Conservation (phyloP, 2,113 vertebrate genomes). For the Balaenoptera acutorostrata region DNA sequence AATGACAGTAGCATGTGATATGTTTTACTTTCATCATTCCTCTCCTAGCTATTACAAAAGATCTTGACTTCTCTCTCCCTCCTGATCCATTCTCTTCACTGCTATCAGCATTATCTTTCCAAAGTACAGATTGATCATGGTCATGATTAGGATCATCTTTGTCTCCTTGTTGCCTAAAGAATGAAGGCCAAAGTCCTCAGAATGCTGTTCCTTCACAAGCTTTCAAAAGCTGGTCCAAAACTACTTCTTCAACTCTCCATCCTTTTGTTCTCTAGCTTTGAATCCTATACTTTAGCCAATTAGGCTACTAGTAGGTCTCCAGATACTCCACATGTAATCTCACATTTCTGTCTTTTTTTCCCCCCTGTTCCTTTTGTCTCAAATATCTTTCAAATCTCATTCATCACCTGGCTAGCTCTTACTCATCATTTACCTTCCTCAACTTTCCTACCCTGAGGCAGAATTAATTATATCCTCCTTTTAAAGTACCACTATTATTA, state of each 20-base stretch:
- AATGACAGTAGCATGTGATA: not conserved
- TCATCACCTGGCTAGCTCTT: constrained; percentile 3
- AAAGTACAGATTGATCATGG: not conserved
- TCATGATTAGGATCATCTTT: not conserved
- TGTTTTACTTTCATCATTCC: not conserved
- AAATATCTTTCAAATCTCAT: not conserved
- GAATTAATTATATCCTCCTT: constrained; percentile 17
- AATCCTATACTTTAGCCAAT: not conserved
- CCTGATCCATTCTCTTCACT: not conserved
- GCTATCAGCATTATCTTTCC: not conserved
- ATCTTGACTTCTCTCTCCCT: not conserved
- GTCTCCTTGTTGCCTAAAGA: not conserved
- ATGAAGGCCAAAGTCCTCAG: not conserved
- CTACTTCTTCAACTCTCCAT: not conserved
- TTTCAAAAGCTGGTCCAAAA: not conserved
- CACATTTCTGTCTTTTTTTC: not conserved
- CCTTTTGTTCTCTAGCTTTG: not conserved
- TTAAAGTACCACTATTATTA: not conserved
- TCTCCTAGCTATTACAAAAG: not conserved
- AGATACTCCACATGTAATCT: not conserved
- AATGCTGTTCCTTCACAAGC: not conserved
- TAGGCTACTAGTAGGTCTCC: not conserved
- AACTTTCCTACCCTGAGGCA: not conserved
- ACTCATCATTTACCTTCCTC: constrained; percentile 29
- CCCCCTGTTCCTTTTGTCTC: not conserved